phyloP scores from a whole-genome alignment of 2,113 vertebrate genomes.

The Cyrtonyx montezumae region DNA sequence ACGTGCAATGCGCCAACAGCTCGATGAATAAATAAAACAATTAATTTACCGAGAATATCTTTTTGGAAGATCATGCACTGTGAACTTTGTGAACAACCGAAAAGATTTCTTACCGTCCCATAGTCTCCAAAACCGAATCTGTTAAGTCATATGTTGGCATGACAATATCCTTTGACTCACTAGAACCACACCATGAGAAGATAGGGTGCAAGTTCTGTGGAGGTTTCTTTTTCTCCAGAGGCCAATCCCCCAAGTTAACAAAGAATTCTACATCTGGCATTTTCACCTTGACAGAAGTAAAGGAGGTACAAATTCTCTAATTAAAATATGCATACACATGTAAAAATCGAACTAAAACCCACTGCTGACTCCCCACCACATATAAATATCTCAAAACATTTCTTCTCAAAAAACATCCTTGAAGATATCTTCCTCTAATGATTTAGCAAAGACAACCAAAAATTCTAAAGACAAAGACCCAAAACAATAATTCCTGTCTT shows the following conservation, averaged over 20 bases:
- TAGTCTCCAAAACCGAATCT: constrained; percentile 95
- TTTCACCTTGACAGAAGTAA: constrained; percentile 82
- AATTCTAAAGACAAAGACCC: neutral
- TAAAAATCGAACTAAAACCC: neutral
- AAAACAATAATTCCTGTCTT: neutral
- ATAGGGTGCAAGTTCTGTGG: constrained; percentile 86
- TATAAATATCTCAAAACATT: neutral
- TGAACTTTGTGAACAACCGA: neutral
- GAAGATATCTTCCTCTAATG: neutral
- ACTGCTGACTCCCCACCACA: neutral
- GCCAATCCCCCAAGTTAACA: constrained; percentile 98
- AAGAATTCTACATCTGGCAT: constrained; percentile 96
- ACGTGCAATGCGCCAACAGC: neutral
- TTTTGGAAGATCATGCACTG: neutral
- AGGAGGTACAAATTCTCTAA: neutral
- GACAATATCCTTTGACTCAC: constrained; percentile 92
- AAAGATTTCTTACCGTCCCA: constrained; percentile 88
- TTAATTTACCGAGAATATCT: neutral
- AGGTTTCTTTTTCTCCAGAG: constrained; percentile 91
- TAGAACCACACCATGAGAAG: constrained; percentile 98
- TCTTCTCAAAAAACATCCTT: neutral
- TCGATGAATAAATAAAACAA: neutral
- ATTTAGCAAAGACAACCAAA: neutral
- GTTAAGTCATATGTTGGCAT: constrained; percentile 99
- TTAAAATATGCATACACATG: neutral